These are phyloP conservation scores for Hoplodrina ambigua DNA, from an alignment of 2,888 invertebrate species.

Conservation along the genomic window DNA sequence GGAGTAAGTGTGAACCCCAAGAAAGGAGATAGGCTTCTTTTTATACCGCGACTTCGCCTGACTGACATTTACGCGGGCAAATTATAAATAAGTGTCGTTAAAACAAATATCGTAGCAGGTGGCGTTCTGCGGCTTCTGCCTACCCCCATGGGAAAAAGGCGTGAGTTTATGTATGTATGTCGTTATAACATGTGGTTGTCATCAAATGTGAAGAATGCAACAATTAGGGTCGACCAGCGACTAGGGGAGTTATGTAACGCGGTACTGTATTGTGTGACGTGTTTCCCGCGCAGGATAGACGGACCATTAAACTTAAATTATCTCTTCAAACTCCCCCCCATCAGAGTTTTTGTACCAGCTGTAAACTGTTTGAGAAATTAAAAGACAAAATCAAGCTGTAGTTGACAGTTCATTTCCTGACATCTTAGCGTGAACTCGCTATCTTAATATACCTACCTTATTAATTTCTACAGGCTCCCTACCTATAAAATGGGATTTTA, in stretches of 20 bases:
- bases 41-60: too few species aligned
- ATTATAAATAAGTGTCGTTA: not conserved
- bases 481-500: too few species aligned
- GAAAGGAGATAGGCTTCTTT: too few species aligned
- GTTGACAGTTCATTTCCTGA: conserved; percentile 14
- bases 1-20: too few species aligned
- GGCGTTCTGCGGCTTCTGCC: too few species aligned
- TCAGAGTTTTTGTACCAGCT: conserved; percentile 14
- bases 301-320: conserved; percentile 39
- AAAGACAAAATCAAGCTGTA: not conserved
- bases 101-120: too few species aligned
- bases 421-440: too few species aligned
- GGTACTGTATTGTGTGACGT: conserved; percentile 8
- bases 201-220: conserved; percentile 31
- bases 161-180: too few species aligned
- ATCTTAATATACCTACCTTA: too few species aligned
- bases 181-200: conserved; percentile 23
- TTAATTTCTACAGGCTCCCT: too few species aligned
- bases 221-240: conserved; percentile 22
- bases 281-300: conserved; percentile 28
- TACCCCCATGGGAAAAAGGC: too few species aligned
- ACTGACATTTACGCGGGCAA: too few species aligned
- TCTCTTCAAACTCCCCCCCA: conserved; percentile 30
- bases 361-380: not conserved
- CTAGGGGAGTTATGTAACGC: conserved; percentile 30